Percentiles rank a stretch among this genome's conserved stretches.
phyloP scores from a whole-genome alignment of 2,113 vertebrate species.

The Isichthys henryi region DNA sequence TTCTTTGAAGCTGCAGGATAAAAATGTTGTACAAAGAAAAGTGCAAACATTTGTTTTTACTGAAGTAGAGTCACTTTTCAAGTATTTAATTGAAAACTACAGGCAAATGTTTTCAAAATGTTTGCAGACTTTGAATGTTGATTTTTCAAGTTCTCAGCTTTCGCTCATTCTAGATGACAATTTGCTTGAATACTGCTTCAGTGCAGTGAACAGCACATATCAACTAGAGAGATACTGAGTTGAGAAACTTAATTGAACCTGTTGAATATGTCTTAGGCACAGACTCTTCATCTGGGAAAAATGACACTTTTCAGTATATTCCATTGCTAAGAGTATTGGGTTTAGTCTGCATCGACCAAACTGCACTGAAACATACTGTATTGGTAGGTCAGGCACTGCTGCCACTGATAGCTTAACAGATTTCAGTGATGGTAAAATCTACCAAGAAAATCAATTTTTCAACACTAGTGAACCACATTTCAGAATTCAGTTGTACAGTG shows the following conservation, averaged over 20 bases:
- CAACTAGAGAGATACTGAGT: background rate
- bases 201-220: background rate
- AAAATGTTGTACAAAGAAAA: background rate
- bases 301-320: too few species aligned
- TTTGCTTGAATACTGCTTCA: background rate
- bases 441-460: too few species aligned
- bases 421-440: too few species aligned
- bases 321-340: too few species aligned
- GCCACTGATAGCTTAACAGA: too few species aligned
- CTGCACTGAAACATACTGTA: too few species aligned
- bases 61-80: background rate
- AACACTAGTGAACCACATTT: too few species aligned
- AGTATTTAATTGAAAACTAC: background rate
- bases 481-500: too few species aligned
- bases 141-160: background rate
- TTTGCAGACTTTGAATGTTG: background rate
- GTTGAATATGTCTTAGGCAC: too few species aligned
- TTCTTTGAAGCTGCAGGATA: background rate
- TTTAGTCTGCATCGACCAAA: too few species aligned
- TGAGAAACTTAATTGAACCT: background rate
- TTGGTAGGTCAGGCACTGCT: too few species aligned
- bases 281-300: too few species aligned
- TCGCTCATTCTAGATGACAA: background rate
- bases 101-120: background rate
- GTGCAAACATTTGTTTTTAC: background rate